A percentile compares a stretch with the other conserved stretches of the same genome.
Conservation (phyloP, 64 coral and sea anemone genomes). For the Pocillopora damicornis region DNA sequence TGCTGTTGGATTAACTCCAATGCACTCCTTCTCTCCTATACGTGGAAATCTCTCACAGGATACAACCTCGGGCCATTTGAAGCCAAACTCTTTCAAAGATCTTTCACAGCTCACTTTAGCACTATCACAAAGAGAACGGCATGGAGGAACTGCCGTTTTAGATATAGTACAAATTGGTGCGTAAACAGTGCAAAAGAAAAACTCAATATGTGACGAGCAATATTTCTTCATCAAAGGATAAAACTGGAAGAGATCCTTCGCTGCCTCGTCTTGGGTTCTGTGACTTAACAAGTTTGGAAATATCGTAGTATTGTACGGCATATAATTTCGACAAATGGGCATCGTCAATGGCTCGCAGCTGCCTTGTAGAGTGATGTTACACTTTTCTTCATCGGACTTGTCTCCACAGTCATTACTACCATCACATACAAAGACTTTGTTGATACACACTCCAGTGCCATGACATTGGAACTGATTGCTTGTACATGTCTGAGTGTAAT, state of each 20-base stretch:
- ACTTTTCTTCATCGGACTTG: not conserved
- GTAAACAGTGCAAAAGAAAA: constrained; percentile 45
- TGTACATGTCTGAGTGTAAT: no score
- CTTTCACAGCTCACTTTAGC: constrained; percentile 13
- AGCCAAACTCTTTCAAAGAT: constrained; percentile 5
- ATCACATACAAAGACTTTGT: not conserved
- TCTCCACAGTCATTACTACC: not conserved
- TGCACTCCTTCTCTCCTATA: not conserved
- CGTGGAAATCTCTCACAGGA: constrained; percentile 40
- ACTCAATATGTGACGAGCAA: constrained; percentile 29
- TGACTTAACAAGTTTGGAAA: constrained; percentile 52
- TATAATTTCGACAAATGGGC: constrained; percentile 6
- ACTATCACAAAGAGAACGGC: constrained; percentile 49
- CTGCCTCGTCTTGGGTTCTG: constrained; percentile 24
- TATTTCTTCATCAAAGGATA: constrained; percentile 23
- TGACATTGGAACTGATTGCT: not conserved
- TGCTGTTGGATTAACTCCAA: no score
- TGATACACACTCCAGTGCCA: not conserved
- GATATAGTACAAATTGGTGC: constrained; percentile 8
- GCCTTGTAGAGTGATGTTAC: not conserved
- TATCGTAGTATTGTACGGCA: constrained; percentile 31
- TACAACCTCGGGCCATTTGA: constrained; percentile 22
- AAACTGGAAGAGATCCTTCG: constrained; percentile 21
- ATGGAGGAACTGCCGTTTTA: not conserved
- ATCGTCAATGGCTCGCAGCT: constrained; percentile 29